Percentiles rank a stretch among this genome's conserved stretches.
Conservation (phyloP, 2,797 vertebrate species). For the Aphelocoma californica region DNA sequence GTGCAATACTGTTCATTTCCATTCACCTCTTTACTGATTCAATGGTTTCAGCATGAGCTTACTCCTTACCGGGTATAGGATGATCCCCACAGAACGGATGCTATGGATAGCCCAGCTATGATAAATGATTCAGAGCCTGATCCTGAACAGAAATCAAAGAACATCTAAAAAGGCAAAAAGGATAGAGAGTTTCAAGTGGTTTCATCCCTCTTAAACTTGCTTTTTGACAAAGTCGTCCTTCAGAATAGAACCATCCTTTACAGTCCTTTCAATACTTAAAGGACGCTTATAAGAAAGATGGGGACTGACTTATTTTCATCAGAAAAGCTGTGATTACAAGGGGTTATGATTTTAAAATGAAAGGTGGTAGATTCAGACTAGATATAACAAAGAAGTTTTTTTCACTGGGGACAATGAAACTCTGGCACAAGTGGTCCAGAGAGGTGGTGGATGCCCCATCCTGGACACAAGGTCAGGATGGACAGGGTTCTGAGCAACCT, state of each 20-base stretch:
- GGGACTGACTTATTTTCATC: not conserved
- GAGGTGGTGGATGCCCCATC: not conserved
- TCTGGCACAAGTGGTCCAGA: not conserved
- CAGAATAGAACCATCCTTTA: not conserved
- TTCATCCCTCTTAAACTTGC: not conserved
- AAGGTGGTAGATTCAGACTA: not conserved
- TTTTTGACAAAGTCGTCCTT: not conserved
- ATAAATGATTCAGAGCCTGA: not conserved
- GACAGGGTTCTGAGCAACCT: not conserved
- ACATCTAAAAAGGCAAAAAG: not conserved
- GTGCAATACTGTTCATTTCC: not conserved
- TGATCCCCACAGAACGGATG: not conserved
- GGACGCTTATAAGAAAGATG: rapidly evolving
- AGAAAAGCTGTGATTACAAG: not conserved
- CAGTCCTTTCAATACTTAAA: not conserved
- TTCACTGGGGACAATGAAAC: not conserved
- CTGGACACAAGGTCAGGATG: not conserved
- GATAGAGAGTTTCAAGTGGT: not conserved
- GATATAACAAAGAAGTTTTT: not conserved
- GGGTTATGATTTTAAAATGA: not conserved
- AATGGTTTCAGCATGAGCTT: not conserved
- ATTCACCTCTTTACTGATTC: not conserved
- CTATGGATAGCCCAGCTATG: not conserved
- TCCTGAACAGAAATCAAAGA: not conserved
- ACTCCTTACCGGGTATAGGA: not conserved